Percentiles rank a stretch among this genome's conserved stretches.
These are phyloP conservation scores for Drosophila pallidifrons DNA, from an alignment of 1,140 invertebrate species.

Conservation along the genomic window DNA sequence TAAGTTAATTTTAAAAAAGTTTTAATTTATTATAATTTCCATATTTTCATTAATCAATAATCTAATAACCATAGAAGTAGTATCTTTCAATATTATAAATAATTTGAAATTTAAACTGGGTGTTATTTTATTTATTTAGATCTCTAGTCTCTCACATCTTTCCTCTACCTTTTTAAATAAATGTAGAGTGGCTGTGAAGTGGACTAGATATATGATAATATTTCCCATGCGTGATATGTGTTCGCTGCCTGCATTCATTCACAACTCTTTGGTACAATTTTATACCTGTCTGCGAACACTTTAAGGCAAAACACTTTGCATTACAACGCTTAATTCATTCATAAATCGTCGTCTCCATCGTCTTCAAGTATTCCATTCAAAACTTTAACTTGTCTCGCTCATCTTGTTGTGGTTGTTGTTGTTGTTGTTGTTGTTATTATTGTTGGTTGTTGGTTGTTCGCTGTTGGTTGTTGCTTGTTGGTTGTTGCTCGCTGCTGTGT, in stretches of 20 bases:
- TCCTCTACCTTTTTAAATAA: too few relatives aligned
- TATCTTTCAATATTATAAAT: too few relatives aligned
- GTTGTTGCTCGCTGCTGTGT: conserved; percentile 32
- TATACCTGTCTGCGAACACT: conserved; percentile 16
- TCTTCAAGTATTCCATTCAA: conserved; percentile 41
- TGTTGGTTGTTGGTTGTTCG: conserved; percentile 21
- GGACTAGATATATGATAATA: background rate
- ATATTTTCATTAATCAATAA: too few relatives aligned
- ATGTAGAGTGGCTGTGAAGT: background rate
- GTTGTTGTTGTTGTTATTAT: conserved; percentile 34
- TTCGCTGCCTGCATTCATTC: conserved; percentile 18
- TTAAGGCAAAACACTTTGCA: conserved; percentile 46
- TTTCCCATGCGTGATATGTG: background rate
- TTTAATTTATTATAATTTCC: too few relatives aligned
- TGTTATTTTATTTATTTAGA: too few relatives aligned
- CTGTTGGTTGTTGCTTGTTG: conserved; percentile 13
- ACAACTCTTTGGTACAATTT: conserved; percentile 19
- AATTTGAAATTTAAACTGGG: too few relatives aligned
- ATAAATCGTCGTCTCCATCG: conserved; percentile 59
- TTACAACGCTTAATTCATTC: conserved; percentile 60
- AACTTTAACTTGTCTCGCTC: conserved; percentile 49
- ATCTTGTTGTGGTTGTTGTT: conserved; percentile 22
- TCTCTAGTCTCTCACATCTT: too few relatives aligned
- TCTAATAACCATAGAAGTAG: too few relatives aligned
- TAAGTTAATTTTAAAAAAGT: too few relatives aligned